These are phyloP conservation scores for Caenorhabditis sp. DNA, from an alignment of 2,888 invertebrate species.

Conservation along the genomic window DNA sequence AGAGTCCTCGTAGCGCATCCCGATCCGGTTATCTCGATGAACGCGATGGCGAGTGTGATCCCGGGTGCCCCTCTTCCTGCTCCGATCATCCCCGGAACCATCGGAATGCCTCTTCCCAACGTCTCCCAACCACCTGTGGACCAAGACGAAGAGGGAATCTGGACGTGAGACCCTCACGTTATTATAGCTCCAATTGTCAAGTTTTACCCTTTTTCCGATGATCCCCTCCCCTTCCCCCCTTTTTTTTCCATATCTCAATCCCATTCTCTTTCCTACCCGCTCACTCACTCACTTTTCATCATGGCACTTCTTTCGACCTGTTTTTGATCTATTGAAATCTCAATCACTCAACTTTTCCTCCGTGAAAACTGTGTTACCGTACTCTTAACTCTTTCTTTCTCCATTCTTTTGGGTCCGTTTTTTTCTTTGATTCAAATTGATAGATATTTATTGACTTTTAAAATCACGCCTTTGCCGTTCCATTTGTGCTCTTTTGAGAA, in stretches of 20 bases:
- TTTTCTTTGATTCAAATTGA: neutral
- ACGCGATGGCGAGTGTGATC: conserved; percentile 57
- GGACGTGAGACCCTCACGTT: too few relatives aligned
- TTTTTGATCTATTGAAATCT: neutral
- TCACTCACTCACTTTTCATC: conserved; percentile 11
- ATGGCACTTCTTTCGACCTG: neutral
- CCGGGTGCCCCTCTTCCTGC: conserved; percentile 56
- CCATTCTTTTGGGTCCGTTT: neutral
- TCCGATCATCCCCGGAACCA: conserved; percentile 44
- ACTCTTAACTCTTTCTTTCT: conserved; percentile 9
- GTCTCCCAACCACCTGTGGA: conserved; percentile 25
- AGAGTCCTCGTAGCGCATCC: conserved; percentile 60
- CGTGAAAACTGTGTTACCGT: conserved; percentile 16
- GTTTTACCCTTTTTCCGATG: neutral
- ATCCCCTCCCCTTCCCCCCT: neutral
- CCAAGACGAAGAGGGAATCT: conserved; percentile 65
- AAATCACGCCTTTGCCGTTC: neutral
- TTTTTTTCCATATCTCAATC: conserved; percentile 3
- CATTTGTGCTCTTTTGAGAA: too few relatives aligned
- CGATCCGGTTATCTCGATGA: conserved; percentile 55
- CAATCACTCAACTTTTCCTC: neutral
- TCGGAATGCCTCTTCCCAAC: conserved; percentile 11
- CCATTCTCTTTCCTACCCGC: neutral
- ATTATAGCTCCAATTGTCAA: too few relatives aligned
- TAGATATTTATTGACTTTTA: neutral